Percentiles rank a stretch among this genome's conserved stretches.
phyloP scores from a whole-genome alignment of 1,140 invertebrate species.

The Cotesia chilonis region DNA sequence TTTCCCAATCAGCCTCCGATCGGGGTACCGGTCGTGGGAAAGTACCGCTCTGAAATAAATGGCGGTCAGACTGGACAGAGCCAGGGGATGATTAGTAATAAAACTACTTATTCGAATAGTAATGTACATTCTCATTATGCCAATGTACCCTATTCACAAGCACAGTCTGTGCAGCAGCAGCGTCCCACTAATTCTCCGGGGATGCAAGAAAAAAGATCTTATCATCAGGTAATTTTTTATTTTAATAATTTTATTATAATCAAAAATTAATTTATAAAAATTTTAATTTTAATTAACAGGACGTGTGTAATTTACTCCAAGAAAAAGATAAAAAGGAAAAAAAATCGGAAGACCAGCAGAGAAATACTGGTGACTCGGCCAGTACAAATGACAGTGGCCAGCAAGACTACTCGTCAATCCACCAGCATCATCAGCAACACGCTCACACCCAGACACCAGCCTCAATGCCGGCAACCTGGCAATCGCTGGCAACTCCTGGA shows the following conservation, averaged over 20 bases:
- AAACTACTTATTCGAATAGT: conserved; percentile 59
- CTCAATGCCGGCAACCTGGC: conserved; percentile 71
- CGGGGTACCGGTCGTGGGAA: conserved; percentile 63
- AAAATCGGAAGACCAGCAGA: conserved; percentile 56
- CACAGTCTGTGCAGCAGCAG: conserved; percentile 62
- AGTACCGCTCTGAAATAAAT: conserved; percentile 63
- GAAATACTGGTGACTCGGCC: conserved; percentile 22
- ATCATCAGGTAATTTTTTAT: conserved; percentile 58
- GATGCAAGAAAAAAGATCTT: conserved; percentile 62
- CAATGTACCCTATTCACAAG: conserved; percentile 62
- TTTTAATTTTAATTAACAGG: conserved; percentile 56
- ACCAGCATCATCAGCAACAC: conserved; percentile 64
- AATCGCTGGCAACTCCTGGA: conserved; percentile 77
- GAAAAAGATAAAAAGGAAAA: conserved; percentile 65
- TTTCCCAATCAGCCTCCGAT: conserved; percentile 65
- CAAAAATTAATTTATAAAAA: background rate
- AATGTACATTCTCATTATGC: conserved; percentile 63
- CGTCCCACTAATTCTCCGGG: conserved; percentile 62
- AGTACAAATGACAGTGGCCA: conserved; percentile 42
- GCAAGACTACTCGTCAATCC: conserved; percentile 63
- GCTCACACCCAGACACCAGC: conserved; percentile 65
- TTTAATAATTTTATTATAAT: background rate
- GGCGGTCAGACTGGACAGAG: conserved; percentile 60
- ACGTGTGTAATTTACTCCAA: conserved; percentile 63
- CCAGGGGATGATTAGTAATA: conserved; percentile 65